Conservation (phyloP, 2,797 vertebrate genomes). For the Sitta carolinensis region DNA sequence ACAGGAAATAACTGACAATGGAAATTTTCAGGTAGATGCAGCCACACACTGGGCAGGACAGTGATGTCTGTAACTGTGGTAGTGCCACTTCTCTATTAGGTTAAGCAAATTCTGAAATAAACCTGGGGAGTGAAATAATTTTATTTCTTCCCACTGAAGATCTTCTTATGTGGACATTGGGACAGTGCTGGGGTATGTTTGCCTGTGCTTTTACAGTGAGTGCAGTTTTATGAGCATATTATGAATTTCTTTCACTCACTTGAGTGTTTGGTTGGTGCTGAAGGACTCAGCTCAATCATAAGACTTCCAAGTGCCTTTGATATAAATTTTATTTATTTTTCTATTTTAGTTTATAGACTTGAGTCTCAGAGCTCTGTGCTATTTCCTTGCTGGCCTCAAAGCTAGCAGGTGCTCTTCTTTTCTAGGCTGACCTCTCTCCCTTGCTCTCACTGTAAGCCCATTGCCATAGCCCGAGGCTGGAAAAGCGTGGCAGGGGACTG, state of each 20-base stretch:
- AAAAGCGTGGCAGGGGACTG: not conserved
- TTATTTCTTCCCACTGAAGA: not conserved
- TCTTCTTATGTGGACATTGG: accelerated
- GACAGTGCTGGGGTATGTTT: not conserved
- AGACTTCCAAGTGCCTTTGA: not conserved
- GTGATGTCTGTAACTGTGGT: not conserved
- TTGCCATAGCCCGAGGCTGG: not conserved
- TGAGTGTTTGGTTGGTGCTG: not conserved
- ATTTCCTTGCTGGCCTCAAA: not conserved
- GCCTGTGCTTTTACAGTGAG: not conserved
- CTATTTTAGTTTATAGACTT: not conserved
- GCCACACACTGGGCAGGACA: not conserved
- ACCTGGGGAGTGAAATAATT: not conserved
- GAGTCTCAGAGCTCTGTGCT: not conserved
- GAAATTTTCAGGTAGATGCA: not conserved
- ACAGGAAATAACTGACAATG: not conserved
- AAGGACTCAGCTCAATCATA: not conserved
- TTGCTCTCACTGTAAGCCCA: not conserved
- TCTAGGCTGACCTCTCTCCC: not conserved
- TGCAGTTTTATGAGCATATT: not conserved
- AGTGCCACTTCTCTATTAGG: not conserved
- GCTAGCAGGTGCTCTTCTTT: not conserved
- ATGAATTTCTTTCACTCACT: not conserved
- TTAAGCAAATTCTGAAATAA: constrained; percentile 25
- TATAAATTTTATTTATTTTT: not conserved